phyloP scores from a whole-genome alignment of 1,140 invertebrate species.

The Lerema accius region DNA sequence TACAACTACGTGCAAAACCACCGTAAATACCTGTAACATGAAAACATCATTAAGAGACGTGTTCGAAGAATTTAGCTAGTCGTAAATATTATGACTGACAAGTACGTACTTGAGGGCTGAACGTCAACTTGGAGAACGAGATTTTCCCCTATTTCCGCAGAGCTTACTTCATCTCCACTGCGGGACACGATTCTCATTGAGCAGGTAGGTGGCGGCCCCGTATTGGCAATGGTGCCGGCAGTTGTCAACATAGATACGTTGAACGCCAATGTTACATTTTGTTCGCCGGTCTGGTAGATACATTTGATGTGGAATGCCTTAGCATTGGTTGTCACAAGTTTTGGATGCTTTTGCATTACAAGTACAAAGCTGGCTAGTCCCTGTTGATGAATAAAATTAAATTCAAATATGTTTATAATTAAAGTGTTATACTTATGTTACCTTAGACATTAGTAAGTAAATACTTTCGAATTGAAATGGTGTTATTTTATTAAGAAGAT shows the following conservation, averaged over 20 bases:
- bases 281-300: constrained; percentile 96
- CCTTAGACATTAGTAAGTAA: too few species aligned
- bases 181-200: constrained; percentile 95
- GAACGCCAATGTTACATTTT: constrained; percentile 96
- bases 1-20: constrained; percentile 95
- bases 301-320: constrained; percentile 98
- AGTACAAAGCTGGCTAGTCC: constrained; percentile 96
- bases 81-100: background rate
- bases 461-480: too few species aligned
- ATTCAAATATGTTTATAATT: constrained; percentile 2
- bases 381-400: constrained; percentile 76
- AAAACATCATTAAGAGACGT: too few species aligned
- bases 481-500: too few species aligned
- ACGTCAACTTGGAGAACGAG: constrained; percentile 95
- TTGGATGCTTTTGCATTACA: constrained; percentile 97
- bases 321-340: constrained; percentile 96
- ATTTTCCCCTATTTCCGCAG: constrained; percentile 96
- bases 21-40: constrained; percentile 95
- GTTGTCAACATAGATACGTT: constrained; percentile 98
- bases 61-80: too few species aligned
- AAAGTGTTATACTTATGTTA: too few species aligned
- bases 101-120: constrained; percentile 91
- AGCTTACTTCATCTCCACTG: constrained; percentile 93
- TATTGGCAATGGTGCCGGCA: constrained; percentile 97
- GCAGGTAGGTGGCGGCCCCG: constrained; percentile 96